Conservation (phyloP, 2,113 vertebrate species). For the Saimiri boliviensis region DNA sequence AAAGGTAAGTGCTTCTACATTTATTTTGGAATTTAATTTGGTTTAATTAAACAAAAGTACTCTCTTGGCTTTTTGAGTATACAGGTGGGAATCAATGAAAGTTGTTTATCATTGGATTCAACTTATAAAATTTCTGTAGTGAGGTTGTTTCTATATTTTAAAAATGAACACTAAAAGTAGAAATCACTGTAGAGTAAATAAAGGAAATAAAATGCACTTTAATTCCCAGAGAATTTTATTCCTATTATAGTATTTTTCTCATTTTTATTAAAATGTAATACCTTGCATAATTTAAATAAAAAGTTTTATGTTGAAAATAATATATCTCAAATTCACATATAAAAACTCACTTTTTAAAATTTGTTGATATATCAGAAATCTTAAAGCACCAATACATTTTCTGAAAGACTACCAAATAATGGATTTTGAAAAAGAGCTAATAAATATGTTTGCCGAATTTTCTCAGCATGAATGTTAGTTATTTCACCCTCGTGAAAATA, state of each 20-base stretch:
- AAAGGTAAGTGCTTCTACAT: background rate
- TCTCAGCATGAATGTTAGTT: background rate
- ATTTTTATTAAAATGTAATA: background rate
- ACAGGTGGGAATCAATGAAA: background rate
- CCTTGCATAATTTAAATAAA: background rate
- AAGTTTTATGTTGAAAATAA: constrained; percentile 8
- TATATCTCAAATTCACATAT: background rate
- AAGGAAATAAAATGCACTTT: background rate
- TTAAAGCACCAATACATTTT: background rate
- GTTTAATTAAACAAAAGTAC: constrained; percentile 10
- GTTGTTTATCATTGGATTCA: background rate
- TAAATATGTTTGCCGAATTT: background rate
- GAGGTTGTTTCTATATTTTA: background rate
- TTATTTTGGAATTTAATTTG: constrained; percentile 34
- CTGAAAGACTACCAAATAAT: background rate
- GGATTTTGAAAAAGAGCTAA: background rate
- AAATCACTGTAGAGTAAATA: background rate
- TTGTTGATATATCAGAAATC: background rate
- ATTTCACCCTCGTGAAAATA: background rate
- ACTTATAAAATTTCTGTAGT: background rate
- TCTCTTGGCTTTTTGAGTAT: background rate
- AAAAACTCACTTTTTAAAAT: background rate
- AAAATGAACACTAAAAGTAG: background rate
- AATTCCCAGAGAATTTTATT: background rate
- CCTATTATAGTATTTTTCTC: background rate